A percentile compares a stretch with the other conserved stretches of the same genome.
phyloP scores from a whole-genome alignment of 2,797 vertebrate species.

The Chaetodon trifasciatus region DNA sequence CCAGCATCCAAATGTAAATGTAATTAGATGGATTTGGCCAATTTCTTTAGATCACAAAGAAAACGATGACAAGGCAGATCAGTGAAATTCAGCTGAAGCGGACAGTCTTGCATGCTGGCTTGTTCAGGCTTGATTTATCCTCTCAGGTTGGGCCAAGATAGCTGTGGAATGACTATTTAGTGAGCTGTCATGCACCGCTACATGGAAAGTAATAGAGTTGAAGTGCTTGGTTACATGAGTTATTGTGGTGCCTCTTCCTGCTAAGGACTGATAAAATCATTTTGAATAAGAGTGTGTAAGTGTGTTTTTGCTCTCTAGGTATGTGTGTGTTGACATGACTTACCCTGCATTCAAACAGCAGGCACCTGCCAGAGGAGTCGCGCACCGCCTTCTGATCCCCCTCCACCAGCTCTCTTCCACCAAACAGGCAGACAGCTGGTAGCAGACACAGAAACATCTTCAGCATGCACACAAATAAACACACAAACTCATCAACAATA shows the following conservation, averaged over 20 bases:
- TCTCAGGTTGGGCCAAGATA: slow-evolving; percentile 13
- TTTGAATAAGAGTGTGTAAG: slow-evolving; percentile 27
- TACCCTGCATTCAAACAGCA: slow-evolving; percentile 95
- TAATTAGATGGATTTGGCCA: slow-evolving; percentile 36
- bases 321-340: slow-evolving; percentile 65
- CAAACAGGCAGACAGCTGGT: slow-evolving; percentile 91
- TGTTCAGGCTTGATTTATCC: slow-evolving; percentile 42
- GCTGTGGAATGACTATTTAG: slow-evolving; percentile 42
- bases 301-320: background rate
- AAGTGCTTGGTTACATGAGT: slow-evolving; percentile 36
- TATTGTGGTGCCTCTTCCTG: slow-evolving; percentile 25
- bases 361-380: slow-evolving; percentile 90
- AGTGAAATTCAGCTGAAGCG: slow-evolving; percentile 34
- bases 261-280: slow-evolving; percentile 33
- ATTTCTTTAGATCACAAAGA: slow-evolving; percentile 49
- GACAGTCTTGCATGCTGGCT: slow-evolving; percentile 17
- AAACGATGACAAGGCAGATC: slow-evolving; percentile 46
- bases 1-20: slow-evolving; percentile 39
- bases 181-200: slow-evolving; percentile 34
- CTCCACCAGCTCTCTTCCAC: slow-evolving; percentile 91
- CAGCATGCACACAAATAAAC: slow-evolving; percentile 37
- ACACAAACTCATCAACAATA: slow-evolving; percentile 35
- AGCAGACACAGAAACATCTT: slow-evolving; percentile 47
- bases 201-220: slow-evolving; percentile 29
- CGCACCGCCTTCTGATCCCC: slow-evolving; percentile 91